Percentiles rank a stretch among this genome's conserved stretches.
Evolutionary conservation across 2,113 vertebrate genomes (phyloP).

Genomic region (Calcarius ornatus): DNA sequence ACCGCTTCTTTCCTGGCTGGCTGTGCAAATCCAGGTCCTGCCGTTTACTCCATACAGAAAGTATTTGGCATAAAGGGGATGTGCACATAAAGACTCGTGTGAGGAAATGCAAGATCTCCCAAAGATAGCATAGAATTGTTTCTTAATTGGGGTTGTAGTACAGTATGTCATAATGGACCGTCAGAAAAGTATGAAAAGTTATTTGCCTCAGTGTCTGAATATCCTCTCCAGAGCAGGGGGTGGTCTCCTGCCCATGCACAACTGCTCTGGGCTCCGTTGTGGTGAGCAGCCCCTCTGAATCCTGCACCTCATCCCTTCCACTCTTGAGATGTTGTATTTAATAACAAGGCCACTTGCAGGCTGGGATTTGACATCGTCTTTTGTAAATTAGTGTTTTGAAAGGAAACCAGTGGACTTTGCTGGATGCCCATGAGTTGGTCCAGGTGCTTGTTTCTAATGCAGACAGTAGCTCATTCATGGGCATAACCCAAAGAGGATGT

Average conservation of each 20-base stretch:
- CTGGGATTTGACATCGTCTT: neutral
- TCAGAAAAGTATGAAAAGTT: neutral
- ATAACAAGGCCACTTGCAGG: fast-evolving
- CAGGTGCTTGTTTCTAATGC: constrained; percentile 66
- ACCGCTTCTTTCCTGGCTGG: neutral
- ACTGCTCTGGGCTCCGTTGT: neutral
- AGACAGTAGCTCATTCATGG: constrained; percentile 19
- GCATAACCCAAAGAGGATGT: constrained; percentile 4
- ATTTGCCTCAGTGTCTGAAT: neutral
- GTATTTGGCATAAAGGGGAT: neutral
- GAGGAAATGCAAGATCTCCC: constrained; percentile 11
- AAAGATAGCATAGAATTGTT: neutral
- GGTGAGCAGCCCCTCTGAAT: neutral
- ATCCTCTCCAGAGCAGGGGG: neutral
- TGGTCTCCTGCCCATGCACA: fast-evolving
- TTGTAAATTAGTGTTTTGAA: neutral
- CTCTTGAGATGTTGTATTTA: neutral
- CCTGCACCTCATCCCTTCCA: neutral
- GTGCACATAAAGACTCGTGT: neutral
- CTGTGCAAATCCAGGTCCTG: neutral
- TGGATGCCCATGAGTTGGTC: constrained; percentile 70
- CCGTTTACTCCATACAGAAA: neutral
- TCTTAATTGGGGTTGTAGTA: neutral
- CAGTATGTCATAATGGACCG: neutral
- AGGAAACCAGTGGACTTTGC: constrained; percentile 46